A percentile compares a stretch with the other conserved stretches of the same genome.
Evolutionary conservation across 2,888 invertebrate species (phyloP).

Genomic region (Augiades crinisus): DNA sequence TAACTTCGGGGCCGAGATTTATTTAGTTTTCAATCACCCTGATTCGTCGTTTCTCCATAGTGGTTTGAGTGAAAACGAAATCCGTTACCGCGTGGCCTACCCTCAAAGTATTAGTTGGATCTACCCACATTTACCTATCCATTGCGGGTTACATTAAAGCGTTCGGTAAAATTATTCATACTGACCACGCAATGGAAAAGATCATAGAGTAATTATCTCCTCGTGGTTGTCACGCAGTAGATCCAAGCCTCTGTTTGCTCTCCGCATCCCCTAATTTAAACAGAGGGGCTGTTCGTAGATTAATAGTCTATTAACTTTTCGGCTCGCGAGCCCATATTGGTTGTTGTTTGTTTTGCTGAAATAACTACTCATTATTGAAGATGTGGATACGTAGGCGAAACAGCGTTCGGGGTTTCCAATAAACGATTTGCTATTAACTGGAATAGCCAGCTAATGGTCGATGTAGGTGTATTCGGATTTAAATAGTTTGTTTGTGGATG

Average conservation of each 20-base stretch:
- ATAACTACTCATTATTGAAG: slow-evolving; percentile 19
- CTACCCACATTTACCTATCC: not conserved
- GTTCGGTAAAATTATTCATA: not conserved
- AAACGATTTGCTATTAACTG: slow-evolving; percentile 5
- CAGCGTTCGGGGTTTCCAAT: not conserved
- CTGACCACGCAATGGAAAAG: not conserved
- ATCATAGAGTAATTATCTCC: not conserved
- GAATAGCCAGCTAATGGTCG: slow-evolving; percentile 1
- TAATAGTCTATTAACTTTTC: slow-evolving; percentile 25
- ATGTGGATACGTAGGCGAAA: slow-evolving; percentile 19
- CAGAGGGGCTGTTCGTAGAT: slow-evolving; percentile 20
- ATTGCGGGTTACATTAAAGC: not conserved
- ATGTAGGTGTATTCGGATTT: not conserved
- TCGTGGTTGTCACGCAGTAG: not conserved
- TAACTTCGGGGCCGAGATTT: slow-evolving; percentile 19
- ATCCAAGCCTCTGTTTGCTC: slow-evolving; percentile 6
- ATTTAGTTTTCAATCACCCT: slow-evolving; percentile 27
- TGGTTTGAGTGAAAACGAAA: slow-evolving; percentile 22
- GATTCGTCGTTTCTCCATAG: slow-evolving; percentile 22
- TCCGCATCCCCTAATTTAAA: slow-evolving; percentile 20
- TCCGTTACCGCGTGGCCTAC: not conserved
- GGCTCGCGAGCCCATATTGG: slow-evolving; percentile 18
- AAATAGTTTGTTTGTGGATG: too few relatives aligned
- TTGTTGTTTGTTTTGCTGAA: slow-evolving; percentile 16
- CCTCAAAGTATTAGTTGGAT: not conserved